Conservation (phyloP, 2,888 invertebrate species). For the Prosapia bicincta region DNA sequence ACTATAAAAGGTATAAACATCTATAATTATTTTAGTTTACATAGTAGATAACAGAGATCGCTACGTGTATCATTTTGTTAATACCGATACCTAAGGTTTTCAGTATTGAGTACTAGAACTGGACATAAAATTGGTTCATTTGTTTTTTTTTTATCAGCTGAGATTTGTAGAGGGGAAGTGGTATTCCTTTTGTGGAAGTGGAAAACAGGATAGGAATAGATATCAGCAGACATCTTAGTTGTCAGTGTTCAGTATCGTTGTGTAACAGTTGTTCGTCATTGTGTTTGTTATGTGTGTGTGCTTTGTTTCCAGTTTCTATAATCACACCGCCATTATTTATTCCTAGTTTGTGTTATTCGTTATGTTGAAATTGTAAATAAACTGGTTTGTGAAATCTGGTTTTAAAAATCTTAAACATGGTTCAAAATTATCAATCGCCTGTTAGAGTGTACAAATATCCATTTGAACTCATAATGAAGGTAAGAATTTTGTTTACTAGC, state of each 20-base stretch:
- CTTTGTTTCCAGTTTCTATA: background rate
- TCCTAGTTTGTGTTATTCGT: background rate
- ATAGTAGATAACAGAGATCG: no score
- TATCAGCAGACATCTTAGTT: background rate
- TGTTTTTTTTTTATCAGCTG: background rate
- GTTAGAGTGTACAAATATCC: slow-evolving; percentile 93
- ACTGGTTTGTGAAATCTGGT: background rate
- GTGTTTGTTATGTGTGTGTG: no score
- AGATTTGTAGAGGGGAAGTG: background rate
- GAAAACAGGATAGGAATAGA: background rate
- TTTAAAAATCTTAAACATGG: slow-evolving; percentile 57
- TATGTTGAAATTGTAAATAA: background rate
- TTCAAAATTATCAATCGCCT: slow-evolving; percentile 93
- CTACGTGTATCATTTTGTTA: no score
- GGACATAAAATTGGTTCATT: no score
- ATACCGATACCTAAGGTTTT: no score
- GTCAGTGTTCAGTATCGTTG: background rate
- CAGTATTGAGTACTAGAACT: no score
- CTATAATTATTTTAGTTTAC: no score
- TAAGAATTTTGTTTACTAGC: slow-evolving; percentile 45
- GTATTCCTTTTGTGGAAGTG: background rate
- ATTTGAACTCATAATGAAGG: slow-evolving; percentile 95
- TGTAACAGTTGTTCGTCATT: background rate
- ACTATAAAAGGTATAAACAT: no score
- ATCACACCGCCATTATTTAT: background rate